A percentile compares a stretch with the other conserved stretches of the same genome.
Conservation (phyloP, 2,888 invertebrate species). For the Eupithecia inturbata region DNA sequence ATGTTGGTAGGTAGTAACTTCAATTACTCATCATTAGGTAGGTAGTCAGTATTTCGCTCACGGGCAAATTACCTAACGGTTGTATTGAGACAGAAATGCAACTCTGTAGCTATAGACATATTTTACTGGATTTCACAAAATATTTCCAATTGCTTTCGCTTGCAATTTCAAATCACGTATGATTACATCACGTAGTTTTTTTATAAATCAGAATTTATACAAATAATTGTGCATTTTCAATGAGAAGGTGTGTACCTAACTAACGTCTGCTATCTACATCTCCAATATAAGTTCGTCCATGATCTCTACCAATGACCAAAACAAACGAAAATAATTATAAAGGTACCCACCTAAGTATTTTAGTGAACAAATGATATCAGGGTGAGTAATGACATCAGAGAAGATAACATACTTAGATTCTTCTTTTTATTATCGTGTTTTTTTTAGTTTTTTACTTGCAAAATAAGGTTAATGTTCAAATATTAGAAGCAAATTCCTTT, state of each 20-base stretch:
- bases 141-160: conserved; percentile 42
- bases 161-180: conserved; percentile 30
- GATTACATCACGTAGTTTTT: neutral
- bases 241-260: neutral
- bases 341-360: no score
- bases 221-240: neutral
- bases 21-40: no score
- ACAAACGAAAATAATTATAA: neutral
- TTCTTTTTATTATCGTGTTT: no score
- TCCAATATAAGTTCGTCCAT: no score
- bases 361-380: neutral
- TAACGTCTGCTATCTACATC: no score
- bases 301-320: neutral
- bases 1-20: neutral
- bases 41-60: conserved; percentile 21
- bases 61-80: conserved; percentile 30
- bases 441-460: neutral
- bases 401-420: neutral
- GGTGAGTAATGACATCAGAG: neutral
- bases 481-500: neutral
- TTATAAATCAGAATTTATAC: neutral
- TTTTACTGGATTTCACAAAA: conserved; percentile 36
- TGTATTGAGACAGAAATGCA: conserved; percentile 38
- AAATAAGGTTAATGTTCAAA: neutral
- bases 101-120: conserved; percentile 34